These are phyloP conservation scores for Drosophila busckii DNA, from an alignment of 1,140 invertebrate genomes.

Conservation along the genomic window DNA sequence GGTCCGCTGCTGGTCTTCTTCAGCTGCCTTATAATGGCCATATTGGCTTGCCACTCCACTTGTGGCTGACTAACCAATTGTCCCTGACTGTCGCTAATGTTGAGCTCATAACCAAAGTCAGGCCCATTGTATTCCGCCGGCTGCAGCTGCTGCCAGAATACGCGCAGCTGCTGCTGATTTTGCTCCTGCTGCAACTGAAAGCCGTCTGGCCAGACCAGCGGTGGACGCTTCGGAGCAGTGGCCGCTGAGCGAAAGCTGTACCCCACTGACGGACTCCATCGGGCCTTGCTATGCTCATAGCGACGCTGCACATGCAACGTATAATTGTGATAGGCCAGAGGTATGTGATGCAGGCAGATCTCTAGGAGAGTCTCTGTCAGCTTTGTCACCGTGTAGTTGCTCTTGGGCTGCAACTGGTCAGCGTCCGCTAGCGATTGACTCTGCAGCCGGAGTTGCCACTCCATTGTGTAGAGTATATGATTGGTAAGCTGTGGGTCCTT, in stretches of 20 bases:
- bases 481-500: too few relatives aligned
- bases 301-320: not conserved
- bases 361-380: not conserved
- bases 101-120: slow-evolving; percentile 8
- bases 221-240: too few relatives aligned
- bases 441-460: too few relatives aligned
- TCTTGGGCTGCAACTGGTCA: not conserved
- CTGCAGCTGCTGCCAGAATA: slow-evolving; percentile 29
- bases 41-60: slow-evolving; percentile 1
- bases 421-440: too few relatives aligned
- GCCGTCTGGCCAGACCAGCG: not conserved
- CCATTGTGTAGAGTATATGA: too few relatives aligned
- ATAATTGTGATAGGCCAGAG: not conserved
- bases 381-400: not conserved
- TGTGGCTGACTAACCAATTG: not conserved
- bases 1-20: not conserved
- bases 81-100: not conserved
- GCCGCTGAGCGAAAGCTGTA: not conserved
- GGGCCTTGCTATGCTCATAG: not conserved
- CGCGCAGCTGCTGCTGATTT: not conserved
- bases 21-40: not conserved
- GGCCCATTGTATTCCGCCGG: slow-evolving; percentile 15
- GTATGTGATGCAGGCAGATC: not conserved
- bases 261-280: not conserved
- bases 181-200: not conserved